These are phyloP conservation scores for Oreonectes daqikongensis DNA, from an alignment of 2,797 vertebrate genomes.

Conservation along the genomic window DNA sequence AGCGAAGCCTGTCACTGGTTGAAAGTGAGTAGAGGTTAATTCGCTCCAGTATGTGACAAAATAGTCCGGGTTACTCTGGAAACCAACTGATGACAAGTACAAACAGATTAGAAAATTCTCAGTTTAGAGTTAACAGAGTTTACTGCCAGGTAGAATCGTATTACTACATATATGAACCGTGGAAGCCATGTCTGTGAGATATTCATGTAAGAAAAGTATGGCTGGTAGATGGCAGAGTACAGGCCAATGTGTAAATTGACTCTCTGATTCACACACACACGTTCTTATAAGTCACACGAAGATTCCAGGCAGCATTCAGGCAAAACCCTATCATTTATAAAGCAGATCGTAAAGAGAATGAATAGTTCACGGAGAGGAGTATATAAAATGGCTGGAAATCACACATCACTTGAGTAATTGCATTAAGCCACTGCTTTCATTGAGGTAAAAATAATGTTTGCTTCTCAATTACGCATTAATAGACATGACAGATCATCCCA, in stretches of 20 bases:
- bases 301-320: conserved; percentile 8
- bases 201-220: too few species aligned
- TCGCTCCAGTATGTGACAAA: conserved; percentile 58
- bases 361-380: conserved; percentile 52
- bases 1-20: conserved; percentile 38
- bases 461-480: conserved; percentile 69
- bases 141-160: conserved; percentile 71
- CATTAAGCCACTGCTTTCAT: conserved; percentile 72
- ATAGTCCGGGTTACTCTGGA: conserved; percentile 72
- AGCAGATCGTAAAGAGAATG: conserved; percentile 69
- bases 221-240: background rate
- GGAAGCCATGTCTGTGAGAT: background rate
- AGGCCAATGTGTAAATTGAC: background rate
- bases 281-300: too few species aligned
- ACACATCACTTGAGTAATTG: conserved; percentile 65
- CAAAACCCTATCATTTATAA: conserved; percentile 42
- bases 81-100: conserved; percentile 67
- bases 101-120: conserved; percentile 63
- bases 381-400: conserved; percentile 68
- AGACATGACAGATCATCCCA: conserved; percentile 62
- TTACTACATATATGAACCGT: conserved; percentile 58
- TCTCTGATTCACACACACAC: background rate
- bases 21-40: conserved; percentile 47
- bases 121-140: conserved; percentile 70
- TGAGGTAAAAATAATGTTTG: conserved; percentile 72